These are phyloP conservation scores for Pectinophora gossypiella DNA, from an alignment of 1,140 invertebrate species.

Conservation along the genomic window DNA sequence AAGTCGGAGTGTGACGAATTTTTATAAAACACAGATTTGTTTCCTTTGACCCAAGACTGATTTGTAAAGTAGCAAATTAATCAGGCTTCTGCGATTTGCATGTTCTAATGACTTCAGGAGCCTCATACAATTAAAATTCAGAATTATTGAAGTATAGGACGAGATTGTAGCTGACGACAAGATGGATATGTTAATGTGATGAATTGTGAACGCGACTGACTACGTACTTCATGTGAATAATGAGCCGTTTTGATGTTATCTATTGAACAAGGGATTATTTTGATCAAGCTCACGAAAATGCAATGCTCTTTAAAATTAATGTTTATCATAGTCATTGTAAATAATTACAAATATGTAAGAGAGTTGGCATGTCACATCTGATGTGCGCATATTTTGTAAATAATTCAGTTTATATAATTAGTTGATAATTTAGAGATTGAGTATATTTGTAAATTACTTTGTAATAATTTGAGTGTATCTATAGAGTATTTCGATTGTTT, in stretches of 20 bases:
- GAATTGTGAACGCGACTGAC: conserved; percentile 20
- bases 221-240: conserved; percentile 27
- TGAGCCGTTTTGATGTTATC: conserved; percentile 21
- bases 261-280: conserved; percentile 62
- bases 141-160: too few relatives aligned
- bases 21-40: conserved; percentile 35
- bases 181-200: too few relatives aligned
- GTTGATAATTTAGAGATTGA: conserved; percentile 67
- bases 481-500: conserved; percentile 63
- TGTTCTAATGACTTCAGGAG: too few relatives aligned
- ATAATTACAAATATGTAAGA: conserved; percentile 69
- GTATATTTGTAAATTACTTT: conserved; percentile 74
- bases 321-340: conserved; percentile 74
- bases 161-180: too few relatives aligned
- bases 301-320: conserved; percentile 66
- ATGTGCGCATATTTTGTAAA: conserved; percentile 72
- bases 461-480: conserved; percentile 67
- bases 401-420: conserved; percentile 72
- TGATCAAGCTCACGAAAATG: conserved; percentile 63
- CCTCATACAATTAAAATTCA: too few relatives aligned
- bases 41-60: conserved; percentile 68
- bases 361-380: conserved; percentile 48
- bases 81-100: background rate
- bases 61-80: conserved; percentile 34
- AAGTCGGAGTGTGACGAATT: conserved; percentile 26